Evolutionary conservation across 2,797 vertebrate species (phyloP), one percentile per base, ranked within the genome.

Genomic region (Crenuchus spilurus): DNA sequence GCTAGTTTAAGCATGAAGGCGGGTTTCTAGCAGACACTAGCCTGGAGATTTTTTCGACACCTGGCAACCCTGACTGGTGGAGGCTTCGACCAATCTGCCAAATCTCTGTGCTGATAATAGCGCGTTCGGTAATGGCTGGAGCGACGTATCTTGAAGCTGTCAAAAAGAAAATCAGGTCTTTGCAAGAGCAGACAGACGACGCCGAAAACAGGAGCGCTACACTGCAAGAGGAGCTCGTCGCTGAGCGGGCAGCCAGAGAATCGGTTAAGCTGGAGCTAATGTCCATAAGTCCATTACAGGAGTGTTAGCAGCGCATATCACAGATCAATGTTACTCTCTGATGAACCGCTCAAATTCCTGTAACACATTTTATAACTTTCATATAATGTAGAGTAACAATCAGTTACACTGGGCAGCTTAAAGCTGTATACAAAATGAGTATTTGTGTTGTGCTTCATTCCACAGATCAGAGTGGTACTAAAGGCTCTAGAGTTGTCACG

Each of bases 111-210:
- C 42, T 55, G 33, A 71, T 18, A 39, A 42, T 35, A 22, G 41
- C 74, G 24, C 62, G 9, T 63, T 4, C 37, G 14, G 7, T 49
- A 14, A 97, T 98, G 96, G 92, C 95, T 71, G 93, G 92, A 65
- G 90, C 92, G 71, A 95, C 94, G 88, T 95, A 95, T 35, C 82
- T 98, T 82, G 95, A 98, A 87, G 95, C 95, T 16, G 95, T 98
- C 75, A 94, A 94, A 78, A 94, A 96, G 84, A 98, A 98, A 89
- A 98, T 98, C 69, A 94, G 94, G 72, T 93, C 94, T 70, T 70
- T 98, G 84, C 96, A 98, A 82, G 93, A 96, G 80, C 94, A 96
- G 88, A 95, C 95, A 63, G 95, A 96, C 28, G 77, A 64, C 14
- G 95, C 96, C 16, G 94, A 98, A 90, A 95, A 96, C 30, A 92